phyloP scores from a whole-genome alignment of 2,797 vertebrate genomes.

The Acanthis flammea region DNA sequence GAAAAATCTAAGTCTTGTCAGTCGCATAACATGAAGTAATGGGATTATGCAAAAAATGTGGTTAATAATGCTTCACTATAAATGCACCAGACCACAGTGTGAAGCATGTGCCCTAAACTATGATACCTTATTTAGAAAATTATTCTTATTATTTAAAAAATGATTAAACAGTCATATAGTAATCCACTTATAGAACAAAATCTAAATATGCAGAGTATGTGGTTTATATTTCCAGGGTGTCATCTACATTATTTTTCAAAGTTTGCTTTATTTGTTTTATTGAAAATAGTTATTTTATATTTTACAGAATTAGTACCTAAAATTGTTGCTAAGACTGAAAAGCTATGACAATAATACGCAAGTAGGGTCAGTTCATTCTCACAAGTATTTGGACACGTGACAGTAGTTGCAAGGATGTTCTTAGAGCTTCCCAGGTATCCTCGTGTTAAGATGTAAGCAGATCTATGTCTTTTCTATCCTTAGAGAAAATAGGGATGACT shows the following conservation, averaged over 20 bases:
- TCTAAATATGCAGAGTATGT: neutral
- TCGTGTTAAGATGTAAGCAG: neutral
- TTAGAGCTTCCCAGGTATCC: neutral
- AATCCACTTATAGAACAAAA: conserved; percentile 1
- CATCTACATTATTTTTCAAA: neutral
- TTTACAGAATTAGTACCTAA: neutral
- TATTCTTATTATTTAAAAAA: neutral
- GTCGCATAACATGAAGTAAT: neutral
- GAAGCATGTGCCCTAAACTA: neutral
- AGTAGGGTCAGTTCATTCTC: neutral
- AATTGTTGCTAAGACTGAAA: neutral
- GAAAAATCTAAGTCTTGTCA: conserved; percentile 6
- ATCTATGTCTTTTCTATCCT: neutral
- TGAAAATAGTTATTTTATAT: neutral
- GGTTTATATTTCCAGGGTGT: neutral
- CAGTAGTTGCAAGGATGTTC: neutral
- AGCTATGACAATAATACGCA: neutral
- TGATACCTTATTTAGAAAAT: neutral
- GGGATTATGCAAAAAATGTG: neutral
- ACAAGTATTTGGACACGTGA: fast-evolving
- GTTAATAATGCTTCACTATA: neutral
- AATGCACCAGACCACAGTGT: neutral
- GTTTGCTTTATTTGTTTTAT: neutral
- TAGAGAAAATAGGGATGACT: fast-evolving
- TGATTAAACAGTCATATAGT: neutral